phyloP scores from a whole-genome alignment of 2,797 vertebrate genomes.

The Euthynnus affinis region DNA sequence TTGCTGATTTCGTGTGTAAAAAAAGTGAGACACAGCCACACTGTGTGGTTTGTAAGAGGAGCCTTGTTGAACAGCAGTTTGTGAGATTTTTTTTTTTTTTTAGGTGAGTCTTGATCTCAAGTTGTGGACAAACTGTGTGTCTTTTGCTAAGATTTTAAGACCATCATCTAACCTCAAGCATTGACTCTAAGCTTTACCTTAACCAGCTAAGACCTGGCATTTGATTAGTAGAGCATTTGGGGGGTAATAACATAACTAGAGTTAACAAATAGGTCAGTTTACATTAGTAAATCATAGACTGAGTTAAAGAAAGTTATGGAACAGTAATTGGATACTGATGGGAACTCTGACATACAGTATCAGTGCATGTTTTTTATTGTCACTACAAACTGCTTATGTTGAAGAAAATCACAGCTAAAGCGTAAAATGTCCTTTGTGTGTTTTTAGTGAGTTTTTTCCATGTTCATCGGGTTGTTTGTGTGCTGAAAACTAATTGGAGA shows the following conservation, averaged over 20 bases:
- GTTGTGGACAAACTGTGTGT: no score
- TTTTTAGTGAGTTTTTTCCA: constrained; percentile 7
- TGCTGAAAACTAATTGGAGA: constrained; percentile 46
- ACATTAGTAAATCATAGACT: neutral
- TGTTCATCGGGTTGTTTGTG: constrained; percentile 25
- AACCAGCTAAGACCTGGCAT: no score
- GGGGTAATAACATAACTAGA: no score
- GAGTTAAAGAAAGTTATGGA: neutral
- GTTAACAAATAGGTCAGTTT: no score
- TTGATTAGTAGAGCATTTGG: no score
- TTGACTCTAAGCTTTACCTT: no score
- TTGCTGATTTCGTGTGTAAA: neutral
- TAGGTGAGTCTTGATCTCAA: no score
- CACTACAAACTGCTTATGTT: neutral
- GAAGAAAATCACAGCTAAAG: neutral
- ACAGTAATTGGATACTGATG: neutral
- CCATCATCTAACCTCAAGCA: no score
- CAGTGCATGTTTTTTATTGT: neutral
- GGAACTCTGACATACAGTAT: neutral
- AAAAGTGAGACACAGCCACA: neutral
- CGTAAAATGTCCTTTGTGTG: constrained; percentile 1
- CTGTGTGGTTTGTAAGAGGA: no score
- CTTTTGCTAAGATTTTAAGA: no score
- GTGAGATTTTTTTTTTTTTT: no score
- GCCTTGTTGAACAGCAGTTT: no score